phyloP scores from a whole-genome alignment of 1,140 invertebrate genomes.

The Cotesia typhae region DNA sequence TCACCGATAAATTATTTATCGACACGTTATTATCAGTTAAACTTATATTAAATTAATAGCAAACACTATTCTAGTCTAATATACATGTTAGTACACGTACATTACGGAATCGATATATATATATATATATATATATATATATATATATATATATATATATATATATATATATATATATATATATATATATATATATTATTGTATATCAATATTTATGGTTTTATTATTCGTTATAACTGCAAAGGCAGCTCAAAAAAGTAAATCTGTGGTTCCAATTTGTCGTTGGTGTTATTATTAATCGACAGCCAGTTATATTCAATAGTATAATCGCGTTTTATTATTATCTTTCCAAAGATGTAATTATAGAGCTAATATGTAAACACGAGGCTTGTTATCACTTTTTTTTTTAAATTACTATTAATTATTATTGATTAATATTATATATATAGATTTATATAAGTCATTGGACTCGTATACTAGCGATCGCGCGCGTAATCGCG shows the following conservation, averaged over 20 bases:
- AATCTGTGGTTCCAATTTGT: constrained; percentile 14
- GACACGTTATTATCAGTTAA: constrained; percentile 13
- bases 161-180: too few relatives aligned
- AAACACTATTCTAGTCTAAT: constrained; percentile 44
- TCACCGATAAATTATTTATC: constrained; percentile 1
- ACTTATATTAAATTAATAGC: constrained; percentile 3
- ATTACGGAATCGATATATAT: constrained; percentile 7
- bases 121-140: constrained; percentile 11
- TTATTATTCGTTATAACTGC: constrained; percentile 11
- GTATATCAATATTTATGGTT: background rate
- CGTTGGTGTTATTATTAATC: background rate
- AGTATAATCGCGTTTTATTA: constrained; percentile 45
- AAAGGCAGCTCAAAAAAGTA: background rate
- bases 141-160: too few relatives aligned
- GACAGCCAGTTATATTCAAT: constrained; percentile 19
- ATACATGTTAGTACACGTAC: constrained; percentile 35
- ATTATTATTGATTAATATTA: constrained; percentile 18
- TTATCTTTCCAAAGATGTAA: constrained; percentile 59
- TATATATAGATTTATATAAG: constrained; percentile 12
- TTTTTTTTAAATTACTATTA: background rate
- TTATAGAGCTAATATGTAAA: constrained; percentile 43
- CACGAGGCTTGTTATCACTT: constrained; percentile 29
- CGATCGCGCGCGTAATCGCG: constrained; percentile 6
- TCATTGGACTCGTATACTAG: constrained; percentile 2
- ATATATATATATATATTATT: background rate